Conservation (phyloP, 2,797 vertebrate species). For the Alcedo quadribrachys region DNA sequence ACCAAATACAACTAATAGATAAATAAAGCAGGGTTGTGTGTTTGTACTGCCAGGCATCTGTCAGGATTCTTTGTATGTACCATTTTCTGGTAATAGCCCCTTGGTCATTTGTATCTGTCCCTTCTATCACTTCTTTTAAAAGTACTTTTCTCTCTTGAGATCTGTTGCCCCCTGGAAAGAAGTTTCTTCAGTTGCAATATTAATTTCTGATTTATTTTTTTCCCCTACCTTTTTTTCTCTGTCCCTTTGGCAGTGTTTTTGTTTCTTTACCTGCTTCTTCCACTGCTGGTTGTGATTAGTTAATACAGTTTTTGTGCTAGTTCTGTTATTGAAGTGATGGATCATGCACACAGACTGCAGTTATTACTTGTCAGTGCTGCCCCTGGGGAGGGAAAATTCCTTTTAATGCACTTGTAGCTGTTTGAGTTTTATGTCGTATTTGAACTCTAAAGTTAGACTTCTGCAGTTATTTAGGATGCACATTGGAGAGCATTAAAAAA, state of each 20-base stretch:
- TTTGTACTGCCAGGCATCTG: background rate
- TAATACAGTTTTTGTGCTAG: background rate
- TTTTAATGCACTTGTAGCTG: background rate
- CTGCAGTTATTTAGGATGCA: background rate
- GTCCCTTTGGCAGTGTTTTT: background rate
- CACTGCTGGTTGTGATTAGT: background rate
- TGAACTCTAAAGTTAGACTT: background rate
- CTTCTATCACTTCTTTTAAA: background rate
- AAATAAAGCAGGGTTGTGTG: background rate
- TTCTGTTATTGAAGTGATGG: background rate
- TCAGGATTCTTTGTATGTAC: background rate
- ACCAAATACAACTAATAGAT: conserved; percentile 41
- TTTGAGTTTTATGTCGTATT: conserved; percentile 11
- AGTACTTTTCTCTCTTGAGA: background rate
- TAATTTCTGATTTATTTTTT: background rate
- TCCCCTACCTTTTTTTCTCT: background rate
- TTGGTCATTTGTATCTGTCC: background rate
- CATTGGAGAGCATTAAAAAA: background rate
- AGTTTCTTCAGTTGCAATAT: background rate
- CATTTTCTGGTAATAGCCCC: background rate
- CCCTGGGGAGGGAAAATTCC: background rate
- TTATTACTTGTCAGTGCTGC: background rate
- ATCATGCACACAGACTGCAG: background rate
- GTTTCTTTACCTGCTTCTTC: background rate
- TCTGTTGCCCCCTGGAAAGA: background rate